phyloP scores from a whole-genome alignment of 2,888 invertebrate species.

The Terebella lapidaria region DNA sequence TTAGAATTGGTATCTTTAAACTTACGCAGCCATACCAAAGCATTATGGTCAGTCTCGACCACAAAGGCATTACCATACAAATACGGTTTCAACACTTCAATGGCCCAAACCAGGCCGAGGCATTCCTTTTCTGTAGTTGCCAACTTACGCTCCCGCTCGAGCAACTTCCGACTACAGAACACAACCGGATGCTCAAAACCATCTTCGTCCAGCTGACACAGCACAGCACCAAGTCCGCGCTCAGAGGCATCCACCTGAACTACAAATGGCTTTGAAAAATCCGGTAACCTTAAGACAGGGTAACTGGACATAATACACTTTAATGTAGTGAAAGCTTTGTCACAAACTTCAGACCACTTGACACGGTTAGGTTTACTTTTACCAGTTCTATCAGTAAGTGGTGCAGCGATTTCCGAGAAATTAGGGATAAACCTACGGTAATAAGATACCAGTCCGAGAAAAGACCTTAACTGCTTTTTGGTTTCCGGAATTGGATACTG shows the following conservation, averaged over 20 bases:
- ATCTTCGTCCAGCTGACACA: background rate
- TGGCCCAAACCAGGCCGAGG: too few relatives aligned
- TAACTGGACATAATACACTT: background rate
- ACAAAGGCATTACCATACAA: background rate
- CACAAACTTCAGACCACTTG: background rate
- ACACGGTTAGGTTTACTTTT: background rate
- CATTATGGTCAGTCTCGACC: background rate
- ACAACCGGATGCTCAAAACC: background rate
- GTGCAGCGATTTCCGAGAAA: background rate
- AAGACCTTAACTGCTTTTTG: background rate
- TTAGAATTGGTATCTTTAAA: too few relatives aligned
- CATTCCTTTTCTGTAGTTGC: too few relatives aligned
- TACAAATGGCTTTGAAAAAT: background rate
- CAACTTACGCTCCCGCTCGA: too few relatives aligned
- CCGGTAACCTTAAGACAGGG: background rate
- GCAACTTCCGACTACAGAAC: too few relatives aligned
- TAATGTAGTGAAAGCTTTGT: background rate
- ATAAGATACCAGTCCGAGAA: background rate
- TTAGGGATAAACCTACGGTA: background rate
- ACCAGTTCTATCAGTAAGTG: slow-evolving; percentile 1
- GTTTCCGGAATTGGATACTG: background rate
- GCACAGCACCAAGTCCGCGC: background rate
- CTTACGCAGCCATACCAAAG: background rate
- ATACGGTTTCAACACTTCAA: background rate
- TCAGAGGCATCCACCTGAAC: background rate